Evolutionary conservation across 2,797 vertebrate genomes (phyloP), one percentile per base, ranked within the genome.

Genomic region (Cephalopachus bancanus): DNA sequence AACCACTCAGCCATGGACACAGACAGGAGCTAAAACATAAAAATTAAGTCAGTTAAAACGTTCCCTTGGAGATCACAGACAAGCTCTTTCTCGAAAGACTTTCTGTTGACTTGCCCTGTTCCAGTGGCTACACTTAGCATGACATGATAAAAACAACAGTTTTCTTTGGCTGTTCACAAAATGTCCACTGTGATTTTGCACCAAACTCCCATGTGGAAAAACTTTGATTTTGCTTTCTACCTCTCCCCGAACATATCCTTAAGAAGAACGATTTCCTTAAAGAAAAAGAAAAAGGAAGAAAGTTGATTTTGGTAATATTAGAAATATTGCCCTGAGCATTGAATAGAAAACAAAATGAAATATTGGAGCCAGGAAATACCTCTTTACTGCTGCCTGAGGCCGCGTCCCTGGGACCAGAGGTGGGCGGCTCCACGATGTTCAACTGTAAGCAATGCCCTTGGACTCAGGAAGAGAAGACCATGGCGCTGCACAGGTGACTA

Each of bases 41-140:
- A 96, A 91, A 80, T 95, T 60, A 93, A 90, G 88, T 86, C 95
- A 97, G 62, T 96, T 88, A 97, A 90, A 95, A 30, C 17, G 55
- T 83, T 89, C 17, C 65, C 55, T 75, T 84, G 83, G 28, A 71
- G 94, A 53, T 84, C 83, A 95, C 75, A 89, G 76, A 53, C 59
- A 85, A 74, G 24, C 33, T 81, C 76, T 87, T 96, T 95, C 84
- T 90, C 0, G 0, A 92, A 94, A 96, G 65, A 81, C 93, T 67
- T 96, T 95, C 74, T 91, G 65, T 65, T 93, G 91, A 96, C 94
- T 95, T 85, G 76, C 20, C 49, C 9, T 0, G 0, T 92, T 91
- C 92, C 6, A 1, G 62, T 64, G 71, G 67, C 78, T 95, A 88
- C 88, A 91, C 88, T 75, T 88, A 78, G 59, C 26, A 30, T 93